A percentile compares a stretch with the other conserved stretches of the same genome.
phyloP scores from a whole-genome alignment of 1,140 invertebrate species.

The Mya arenaria region DNA sequence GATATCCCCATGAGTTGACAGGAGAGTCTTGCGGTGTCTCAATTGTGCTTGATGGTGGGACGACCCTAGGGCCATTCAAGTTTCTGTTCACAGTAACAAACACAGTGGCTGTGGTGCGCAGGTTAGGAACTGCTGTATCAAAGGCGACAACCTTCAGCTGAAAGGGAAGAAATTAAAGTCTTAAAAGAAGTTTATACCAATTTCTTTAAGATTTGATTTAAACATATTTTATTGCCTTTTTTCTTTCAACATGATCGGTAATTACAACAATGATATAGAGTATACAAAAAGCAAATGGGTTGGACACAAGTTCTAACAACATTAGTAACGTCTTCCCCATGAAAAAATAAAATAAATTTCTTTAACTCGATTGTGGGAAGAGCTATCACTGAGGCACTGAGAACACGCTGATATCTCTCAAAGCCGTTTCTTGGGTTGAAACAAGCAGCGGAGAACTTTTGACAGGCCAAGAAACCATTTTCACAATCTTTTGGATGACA shows the following conservation, averaged over 20 bases:
- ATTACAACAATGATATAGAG: too few relatives aligned
- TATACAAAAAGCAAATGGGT: too few relatives aligned
- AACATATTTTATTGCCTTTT: too few relatives aligned
- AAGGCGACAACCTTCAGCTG: constrained; percentile 71
- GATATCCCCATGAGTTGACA: constrained; percentile 64
- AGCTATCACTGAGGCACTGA: too few relatives aligned
- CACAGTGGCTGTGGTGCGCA: constrained; percentile 54
- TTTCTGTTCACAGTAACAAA: constrained; percentile 67
- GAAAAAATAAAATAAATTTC: too few relatives aligned
- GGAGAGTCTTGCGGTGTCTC: constrained; percentile 60
- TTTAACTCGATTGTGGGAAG: too few relatives aligned
- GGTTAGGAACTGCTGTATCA: constrained; percentile 62
- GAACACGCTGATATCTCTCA: too few relatives aligned
- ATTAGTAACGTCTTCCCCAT: neutral
- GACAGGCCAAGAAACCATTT: too few relatives aligned
- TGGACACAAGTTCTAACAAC: neutral
- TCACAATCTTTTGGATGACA: too few relatives aligned
- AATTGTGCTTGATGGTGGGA: constrained; percentile 35
- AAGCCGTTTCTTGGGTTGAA: too few relatives aligned
- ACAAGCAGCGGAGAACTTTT: too few relatives aligned
- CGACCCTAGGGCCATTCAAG: constrained; percentile 61
- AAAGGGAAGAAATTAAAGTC: neutral
- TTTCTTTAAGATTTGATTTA: too few relatives aligned
- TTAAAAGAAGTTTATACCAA: neutral
- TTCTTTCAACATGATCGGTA: neutral